Base-by-base conservation (phyloP, 1,140 invertebrate species). In the Orius insidiosus region DNA sequence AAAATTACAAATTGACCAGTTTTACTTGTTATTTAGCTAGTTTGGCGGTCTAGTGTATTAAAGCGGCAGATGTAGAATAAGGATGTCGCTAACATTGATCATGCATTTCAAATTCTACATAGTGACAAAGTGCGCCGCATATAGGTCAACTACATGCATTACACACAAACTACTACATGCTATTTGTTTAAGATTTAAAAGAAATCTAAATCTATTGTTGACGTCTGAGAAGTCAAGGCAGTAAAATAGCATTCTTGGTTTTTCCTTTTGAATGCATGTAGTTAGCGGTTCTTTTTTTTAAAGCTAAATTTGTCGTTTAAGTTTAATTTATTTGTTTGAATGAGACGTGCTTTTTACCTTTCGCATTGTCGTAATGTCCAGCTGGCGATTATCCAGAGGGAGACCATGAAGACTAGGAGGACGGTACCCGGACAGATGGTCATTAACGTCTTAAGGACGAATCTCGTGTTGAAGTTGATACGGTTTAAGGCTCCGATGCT, bases 391-490 rank as follows among this genome's bases (percentile, higher is more conserved):
- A 99, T 94, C 94, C 95, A 98, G 39, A 98, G 69, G 0, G 94
- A 97, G 46, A 98, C 85, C 85, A 97, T 97, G 68, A 97, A 96
- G 46, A 97, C 92, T 51, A 96, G 71, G 54, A 98, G 74, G 48
- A 98, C 92, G 39, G 93, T 98, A 54, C 94, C 96, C 16, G 96
- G 96, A 67, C 93, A 98, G 60, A 98, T 96, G 59, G 94, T 98
- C 95, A 98, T 98, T 54, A 98, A 69, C 39, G 95, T 98, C 71
- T 99, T 99, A 58, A 99, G 75, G 58, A 99, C 94, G 70, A 99
- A 99, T 60, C 83, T 77, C 58, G 95, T 98, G 69, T 98, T 97
- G 74, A 98, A 98, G 70, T 97, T 98, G 66, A 99, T 98, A 60
- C 94, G 79, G 76, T 99, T 98, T 59, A 99, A 76, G 58, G 95